These are phyloP conservation scores for Motacilla alba DNA, from an alignment of 2,113 vertebrate genomes.

Conservation along the genomic window DNA sequence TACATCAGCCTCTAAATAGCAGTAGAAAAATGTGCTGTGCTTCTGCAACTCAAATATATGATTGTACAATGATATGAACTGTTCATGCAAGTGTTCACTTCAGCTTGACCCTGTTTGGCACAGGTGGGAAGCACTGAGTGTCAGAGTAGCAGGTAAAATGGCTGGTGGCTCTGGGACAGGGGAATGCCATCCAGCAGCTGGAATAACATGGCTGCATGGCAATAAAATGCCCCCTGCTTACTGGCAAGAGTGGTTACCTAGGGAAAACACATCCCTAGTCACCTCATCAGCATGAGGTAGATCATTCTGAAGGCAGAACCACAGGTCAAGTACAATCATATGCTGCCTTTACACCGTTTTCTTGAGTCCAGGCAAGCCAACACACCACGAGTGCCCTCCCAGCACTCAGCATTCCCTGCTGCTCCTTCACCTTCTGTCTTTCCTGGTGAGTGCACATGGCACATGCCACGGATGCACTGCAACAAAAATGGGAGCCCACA, in stretches of 20 bases:
- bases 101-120: not conserved
- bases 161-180: not conserved
- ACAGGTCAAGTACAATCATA: not conserved
- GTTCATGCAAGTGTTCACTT: not conserved
- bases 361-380: not conserved
- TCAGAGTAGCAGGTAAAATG: not conserved
- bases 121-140: not conserved
- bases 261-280: not conserved
- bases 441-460: accelerated
- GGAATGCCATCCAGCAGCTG: not conserved
- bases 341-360: not conserved
- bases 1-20: constrained; percentile 5
- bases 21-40: not conserved
- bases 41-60: not conserved
- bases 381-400: not conserved
- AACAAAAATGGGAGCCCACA: not conserved
- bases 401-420: not conserved
- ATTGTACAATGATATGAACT: not conserved
- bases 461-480: accelerated
- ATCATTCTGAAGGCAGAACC: not conserved
- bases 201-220: not conserved
- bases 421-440: not conserved
- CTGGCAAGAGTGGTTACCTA: not conserved
- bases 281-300: not conserved
- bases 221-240: not conserved